Conservation (phyloP, 2,113 vertebrate species). For the Gorsachius goisagi region DNA sequence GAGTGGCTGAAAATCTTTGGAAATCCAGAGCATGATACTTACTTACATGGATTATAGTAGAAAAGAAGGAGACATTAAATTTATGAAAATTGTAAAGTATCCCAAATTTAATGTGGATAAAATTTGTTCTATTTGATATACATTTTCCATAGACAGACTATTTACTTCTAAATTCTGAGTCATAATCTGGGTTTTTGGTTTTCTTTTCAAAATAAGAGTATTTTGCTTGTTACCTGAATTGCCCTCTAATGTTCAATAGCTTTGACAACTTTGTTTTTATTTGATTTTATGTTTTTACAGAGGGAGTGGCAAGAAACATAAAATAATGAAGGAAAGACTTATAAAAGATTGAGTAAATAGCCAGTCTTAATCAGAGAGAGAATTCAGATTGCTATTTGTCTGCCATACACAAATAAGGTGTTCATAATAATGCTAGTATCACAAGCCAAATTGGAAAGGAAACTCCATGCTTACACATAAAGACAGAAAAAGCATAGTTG, state of each 20-base stretch:
- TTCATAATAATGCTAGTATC: background rate
- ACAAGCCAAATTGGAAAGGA: conserved; percentile 10
- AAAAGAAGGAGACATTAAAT: background rate
- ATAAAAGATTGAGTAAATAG: background rate
- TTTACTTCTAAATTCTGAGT: background rate
- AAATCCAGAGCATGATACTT: background rate
- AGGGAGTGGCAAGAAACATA: background rate
- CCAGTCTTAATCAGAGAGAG: background rate
- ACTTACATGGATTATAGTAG: background rate
- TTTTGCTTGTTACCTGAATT: background rate
- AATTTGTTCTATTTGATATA: background rate
- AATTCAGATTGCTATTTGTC: background rate
- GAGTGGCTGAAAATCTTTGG: background rate
- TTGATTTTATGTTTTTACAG: background rate
- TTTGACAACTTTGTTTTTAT: background rate
- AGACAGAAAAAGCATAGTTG: background rate
- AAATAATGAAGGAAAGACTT: background rate
- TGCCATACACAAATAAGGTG: background rate
- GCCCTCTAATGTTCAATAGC: background rate
- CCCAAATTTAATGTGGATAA: background rate
- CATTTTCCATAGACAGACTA: background rate
- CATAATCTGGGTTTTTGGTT: background rate
- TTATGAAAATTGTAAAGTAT: background rate
- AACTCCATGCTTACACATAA: background rate
- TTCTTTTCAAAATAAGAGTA: background rate